Evolutionary conservation across 23 tunicate genomes (phyloP).

Genomic region (Oikopleura vanhoeffeni): DNA sequence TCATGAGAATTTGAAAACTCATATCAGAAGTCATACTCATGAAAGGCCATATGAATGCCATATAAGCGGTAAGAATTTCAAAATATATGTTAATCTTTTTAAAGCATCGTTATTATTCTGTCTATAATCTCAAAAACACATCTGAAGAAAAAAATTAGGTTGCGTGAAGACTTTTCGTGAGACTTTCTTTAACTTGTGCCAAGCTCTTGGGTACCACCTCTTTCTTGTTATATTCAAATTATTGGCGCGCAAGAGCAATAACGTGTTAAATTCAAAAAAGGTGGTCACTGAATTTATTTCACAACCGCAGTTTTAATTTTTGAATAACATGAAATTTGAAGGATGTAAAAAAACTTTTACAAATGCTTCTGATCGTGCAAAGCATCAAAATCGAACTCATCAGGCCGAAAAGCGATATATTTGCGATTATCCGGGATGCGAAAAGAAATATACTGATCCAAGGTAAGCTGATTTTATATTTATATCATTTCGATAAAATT

Average conservation of each 20-base stretch:
- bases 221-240: too few species aligned
- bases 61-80: background rate
- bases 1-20: background rate
- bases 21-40: background rate
- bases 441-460: background rate
- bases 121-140: too few species aligned
- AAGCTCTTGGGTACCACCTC: too few species aligned
- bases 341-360: background rate
- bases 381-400: background rate
- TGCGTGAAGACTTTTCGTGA: too few species aligned
- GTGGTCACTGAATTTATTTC: too few species aligned
- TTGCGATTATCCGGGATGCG: background rate
- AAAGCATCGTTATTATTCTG: too few species aligned
- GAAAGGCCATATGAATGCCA: background rate
- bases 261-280: too few species aligned
- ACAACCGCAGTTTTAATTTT: too few species aligned
- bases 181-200: too few species aligned
- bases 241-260: too few species aligned
- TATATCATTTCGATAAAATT: background rate
- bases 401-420: background rate
- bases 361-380: background rate
- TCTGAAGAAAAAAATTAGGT: too few species aligned
- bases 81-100: too few species aligned
- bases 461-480: background rate
- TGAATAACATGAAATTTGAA: background rate